These are phyloP conservation scores for Hipparchia semele DNA, from an alignment of 2,888 invertebrate genomes.

Conservation along the genomic window DNA sequence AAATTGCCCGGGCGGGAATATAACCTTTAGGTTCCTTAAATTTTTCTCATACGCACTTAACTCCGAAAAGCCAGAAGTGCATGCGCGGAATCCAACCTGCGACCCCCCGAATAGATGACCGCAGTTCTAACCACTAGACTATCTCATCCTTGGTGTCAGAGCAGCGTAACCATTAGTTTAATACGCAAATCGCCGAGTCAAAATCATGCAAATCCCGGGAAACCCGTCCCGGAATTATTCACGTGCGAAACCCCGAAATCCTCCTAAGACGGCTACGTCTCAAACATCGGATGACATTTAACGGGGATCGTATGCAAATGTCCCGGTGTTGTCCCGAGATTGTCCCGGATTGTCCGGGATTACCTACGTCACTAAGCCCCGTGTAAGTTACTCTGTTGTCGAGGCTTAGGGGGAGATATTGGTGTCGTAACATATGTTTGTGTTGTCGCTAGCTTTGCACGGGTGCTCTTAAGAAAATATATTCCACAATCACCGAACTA, in stretches of 20 bases:
- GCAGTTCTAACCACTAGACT: no score
- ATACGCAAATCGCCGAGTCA: neutral
- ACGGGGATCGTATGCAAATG: conserved; percentile 77
- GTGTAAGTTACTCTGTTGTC: conserved; percentile 61
- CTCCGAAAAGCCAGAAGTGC: no score
- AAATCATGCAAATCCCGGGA: conserved; percentile 48
- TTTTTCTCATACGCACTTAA: no score
- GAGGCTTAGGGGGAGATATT: conserved; percentile 68
- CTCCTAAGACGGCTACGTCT: conserved; percentile 63
- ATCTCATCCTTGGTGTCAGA: no score
- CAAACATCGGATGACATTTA: conserved; percentile 74
- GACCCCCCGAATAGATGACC: no score
- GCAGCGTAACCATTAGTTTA: no score
- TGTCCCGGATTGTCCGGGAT: conserved; percentile 59
- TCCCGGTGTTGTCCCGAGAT: conserved; percentile 55
- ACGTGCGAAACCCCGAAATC: conserved; percentile 46
- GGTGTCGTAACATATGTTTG: conserved; percentile 51
- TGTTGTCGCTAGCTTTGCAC: conserved; percentile 41
- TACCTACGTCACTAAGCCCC: conserved; percentile 67
- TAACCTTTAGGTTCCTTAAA: no score
- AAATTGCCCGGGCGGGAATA: no score
- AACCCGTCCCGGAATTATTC: conserved; percentile 51
- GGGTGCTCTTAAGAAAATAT: conserved; percentile 46
- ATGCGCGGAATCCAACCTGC: no score
- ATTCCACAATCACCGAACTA: neutral